Evolutionary conservation across 37 sponge, comb jelly and placozoan genomes (phyloP).

Genomic region (Chondrilla cf. caribensis): DNA sequence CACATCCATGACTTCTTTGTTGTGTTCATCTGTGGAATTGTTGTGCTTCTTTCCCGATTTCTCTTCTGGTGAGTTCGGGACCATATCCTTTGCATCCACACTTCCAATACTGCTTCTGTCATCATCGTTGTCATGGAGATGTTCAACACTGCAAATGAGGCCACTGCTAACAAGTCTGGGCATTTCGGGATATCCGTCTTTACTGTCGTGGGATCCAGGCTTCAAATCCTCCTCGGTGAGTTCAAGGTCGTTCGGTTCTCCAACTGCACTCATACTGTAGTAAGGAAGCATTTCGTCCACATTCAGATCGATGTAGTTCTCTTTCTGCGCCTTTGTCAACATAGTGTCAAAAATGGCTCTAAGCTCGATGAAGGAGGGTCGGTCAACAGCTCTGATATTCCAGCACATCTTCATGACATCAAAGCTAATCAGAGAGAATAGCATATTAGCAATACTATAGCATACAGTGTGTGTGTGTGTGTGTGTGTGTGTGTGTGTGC

Average conservation of each 20-base stretch:
- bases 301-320: slow-evolving; percentile 48
- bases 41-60: too few species aligned
- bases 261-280: slow-evolving; percentile 29
- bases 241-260: neutral
- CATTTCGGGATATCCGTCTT: slow-evolving; percentile 10
- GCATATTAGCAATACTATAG: too few species aligned
- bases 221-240: slow-evolving; percentile 2
- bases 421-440: neutral
- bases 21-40: too few species aligned
- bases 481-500: too few species aligned
- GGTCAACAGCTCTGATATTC: neutral
- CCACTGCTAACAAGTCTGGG: neutral
- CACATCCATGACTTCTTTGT: too few species aligned
- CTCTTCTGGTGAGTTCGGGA: too few species aligned
- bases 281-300: slow-evolving; percentile 36
- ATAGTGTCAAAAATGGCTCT: slow-evolving; percentile 18
- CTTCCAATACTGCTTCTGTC: neutral
- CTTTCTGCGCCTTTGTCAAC: slow-evolving; percentile 14
- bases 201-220: neutral
- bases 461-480: too few species aligned
- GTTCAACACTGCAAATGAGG: neutral
- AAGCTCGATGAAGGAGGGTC: slow-evolving; percentile 10
- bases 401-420: slow-evolving; percentile 20
- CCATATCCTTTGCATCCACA: too few species aligned
- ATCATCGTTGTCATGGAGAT: neutral